A percentile compares a stretch with the other conserved stretches of the same genome.
phyloP scores from a whole-genome alignment of 2,888 invertebrate genomes.

The Didymodactylos carnosus region DNA sequence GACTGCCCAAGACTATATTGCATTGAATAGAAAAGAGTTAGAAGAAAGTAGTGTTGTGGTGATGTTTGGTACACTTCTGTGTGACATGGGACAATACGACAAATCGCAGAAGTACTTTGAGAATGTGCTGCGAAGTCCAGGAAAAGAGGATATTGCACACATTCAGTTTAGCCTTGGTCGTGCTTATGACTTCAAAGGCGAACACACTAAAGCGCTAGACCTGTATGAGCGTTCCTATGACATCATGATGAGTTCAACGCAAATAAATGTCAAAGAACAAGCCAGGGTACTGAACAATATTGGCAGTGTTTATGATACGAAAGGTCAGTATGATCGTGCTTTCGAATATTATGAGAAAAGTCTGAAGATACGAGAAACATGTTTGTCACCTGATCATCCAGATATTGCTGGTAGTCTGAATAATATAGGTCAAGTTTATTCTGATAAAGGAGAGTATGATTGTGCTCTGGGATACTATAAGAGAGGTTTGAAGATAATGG shows the following conservation, averaged over 20 bases:
- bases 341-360: not conserved
- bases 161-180: no score
- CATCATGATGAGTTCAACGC: no score
- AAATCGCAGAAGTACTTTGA: not conserved
- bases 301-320: not conserved
- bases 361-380: not conserved
- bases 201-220: no score
- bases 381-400: not conserved
- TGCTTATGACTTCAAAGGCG: no score
- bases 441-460: not conserved
- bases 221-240: no score
- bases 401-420: not conserved
- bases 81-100: not conserved
- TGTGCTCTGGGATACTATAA: not conserved
- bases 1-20: not conserved
- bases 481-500: not conserved
- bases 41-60: not conserved
- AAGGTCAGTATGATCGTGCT: not conserved
- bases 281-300: not conserved
- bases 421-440: not conserved
- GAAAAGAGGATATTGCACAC: no score
- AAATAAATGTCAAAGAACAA: not conserved
- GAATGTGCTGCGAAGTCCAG: not conserved
- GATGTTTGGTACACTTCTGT: not conserved
- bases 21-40: not conserved